Evolutionary conservation across 1,140 invertebrate species (phyloP).

Genomic region (Bicyclus anynana): DNA sequence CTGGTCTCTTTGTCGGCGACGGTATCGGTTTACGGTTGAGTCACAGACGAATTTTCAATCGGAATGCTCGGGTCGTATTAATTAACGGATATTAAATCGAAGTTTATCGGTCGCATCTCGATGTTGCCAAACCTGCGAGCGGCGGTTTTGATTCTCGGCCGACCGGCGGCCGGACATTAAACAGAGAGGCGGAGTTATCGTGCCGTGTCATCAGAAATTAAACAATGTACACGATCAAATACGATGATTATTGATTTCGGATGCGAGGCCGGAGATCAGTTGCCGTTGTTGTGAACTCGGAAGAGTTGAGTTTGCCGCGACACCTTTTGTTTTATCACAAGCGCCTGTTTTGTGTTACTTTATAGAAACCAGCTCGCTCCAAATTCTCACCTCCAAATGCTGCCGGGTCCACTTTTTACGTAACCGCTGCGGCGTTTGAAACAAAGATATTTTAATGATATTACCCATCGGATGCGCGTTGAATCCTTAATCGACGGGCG

Average conservation of each 20-base stretch:
- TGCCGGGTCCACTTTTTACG: conserved; percentile 52
- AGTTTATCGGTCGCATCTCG: conserved; percentile 70
- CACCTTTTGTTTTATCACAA: conserved; percentile 16
- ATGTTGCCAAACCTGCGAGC: conserved; percentile 67
- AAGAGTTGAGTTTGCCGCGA: conserved; percentile 9
- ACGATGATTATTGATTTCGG: conserved; percentile 49
- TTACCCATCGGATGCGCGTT: conserved; percentile 65
- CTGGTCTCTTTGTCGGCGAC: conserved; percentile 62
- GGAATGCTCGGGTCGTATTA: conserved; percentile 70
- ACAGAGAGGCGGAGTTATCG: conserved; percentile 54
- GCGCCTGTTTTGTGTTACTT: conserved; percentile 36
- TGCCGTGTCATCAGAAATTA: conserved; percentile 66
- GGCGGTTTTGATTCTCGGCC: conserved; percentile 58
- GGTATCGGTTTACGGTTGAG: conserved; percentile 62
- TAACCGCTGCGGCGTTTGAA: conserved; percentile 60
- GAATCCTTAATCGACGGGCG: conserved; percentile 66
- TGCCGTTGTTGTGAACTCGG: not conserved
- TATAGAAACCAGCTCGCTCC: conserved; percentile 35
- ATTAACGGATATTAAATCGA: conserved; percentile 75
- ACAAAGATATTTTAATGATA: conserved; percentile 76
- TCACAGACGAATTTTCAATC: conserved; percentile 63
- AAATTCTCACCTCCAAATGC: conserved; percentile 68
- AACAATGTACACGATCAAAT: conserved; percentile 70
- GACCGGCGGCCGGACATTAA: conserved; percentile 46
- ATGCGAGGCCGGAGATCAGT: conserved; percentile 19